Evolutionary conservation across 2,797 vertebrate species (phyloP).

Genomic region (Notoglanidium macrostoma): DNA sequence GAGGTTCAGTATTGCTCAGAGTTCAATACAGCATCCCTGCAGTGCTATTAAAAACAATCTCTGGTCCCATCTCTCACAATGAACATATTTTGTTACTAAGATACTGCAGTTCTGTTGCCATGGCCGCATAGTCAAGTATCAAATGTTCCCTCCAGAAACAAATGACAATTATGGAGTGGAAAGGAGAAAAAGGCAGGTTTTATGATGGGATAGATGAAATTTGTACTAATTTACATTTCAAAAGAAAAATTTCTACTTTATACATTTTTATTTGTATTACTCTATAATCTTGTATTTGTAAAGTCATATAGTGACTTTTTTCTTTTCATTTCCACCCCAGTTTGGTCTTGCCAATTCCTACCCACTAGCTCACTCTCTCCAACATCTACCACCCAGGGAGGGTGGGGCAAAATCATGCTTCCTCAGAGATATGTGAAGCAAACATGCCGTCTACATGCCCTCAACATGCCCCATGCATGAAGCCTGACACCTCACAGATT

Average conservation of each 20-base stretch:
- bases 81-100: conserved; percentile 64
- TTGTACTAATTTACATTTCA: conserved; percentile 4
- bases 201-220: conserved; percentile 1
- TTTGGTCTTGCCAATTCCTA: not conserved
- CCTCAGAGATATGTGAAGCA: not conserved
- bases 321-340: not conserved
- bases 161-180: conserved; percentile 28
- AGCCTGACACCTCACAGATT: not conserved
- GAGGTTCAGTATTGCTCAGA: conserved; percentile 31
- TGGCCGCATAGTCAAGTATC: conserved; percentile 54
- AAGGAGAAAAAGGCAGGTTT: conserved; percentile 7
- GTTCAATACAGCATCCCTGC: conserved; percentile 30
- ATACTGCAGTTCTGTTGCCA: conserved; percentile 62
- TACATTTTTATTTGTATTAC: not conserved
- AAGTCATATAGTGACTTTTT: not conserved
- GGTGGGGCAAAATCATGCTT: not conserved
- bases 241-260: not conserved
- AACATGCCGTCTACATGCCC: not conserved
- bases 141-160: conserved; percentile 45
- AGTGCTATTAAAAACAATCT: conserved; percentile 42
- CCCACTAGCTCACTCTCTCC: not conserved
- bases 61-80: conserved; percentile 45
- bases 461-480: not conserved
- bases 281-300: not conserved
- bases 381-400: not conserved